Evolutionary conservation across 2,797 vertebrate genomes (phyloP).

Genomic region (Cuculus canorus): DNA sequence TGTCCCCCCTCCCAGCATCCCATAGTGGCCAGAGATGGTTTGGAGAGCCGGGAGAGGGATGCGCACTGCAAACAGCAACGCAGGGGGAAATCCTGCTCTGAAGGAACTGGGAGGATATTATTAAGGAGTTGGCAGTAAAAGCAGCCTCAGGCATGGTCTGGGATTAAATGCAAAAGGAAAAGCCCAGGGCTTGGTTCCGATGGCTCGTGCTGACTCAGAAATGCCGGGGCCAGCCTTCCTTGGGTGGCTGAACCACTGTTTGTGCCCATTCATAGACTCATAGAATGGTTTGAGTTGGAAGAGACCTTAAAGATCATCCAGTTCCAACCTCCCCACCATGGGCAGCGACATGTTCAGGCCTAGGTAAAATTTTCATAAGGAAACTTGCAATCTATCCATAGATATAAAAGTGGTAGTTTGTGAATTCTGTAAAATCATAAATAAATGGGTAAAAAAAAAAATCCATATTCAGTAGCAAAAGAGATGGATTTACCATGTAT

Average conservation of each 20-base stretch:
- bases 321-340: too few relatives aligned
- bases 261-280: background rate
- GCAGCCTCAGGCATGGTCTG: background rate
- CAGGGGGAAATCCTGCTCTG: background rate
- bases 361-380: background rate
- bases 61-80: background rate
- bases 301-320: too few relatives aligned
- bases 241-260: background rate
- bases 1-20: background rate
- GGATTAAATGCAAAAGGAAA: background rate
- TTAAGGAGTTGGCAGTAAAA: background rate
- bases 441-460: background rate
- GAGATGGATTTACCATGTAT: background rate
- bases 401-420: background rate
- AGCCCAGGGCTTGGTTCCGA: background rate
- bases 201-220: background rate
- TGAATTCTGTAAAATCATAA: too few relatives aligned
- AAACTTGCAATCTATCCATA: background rate
- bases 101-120: background rate
- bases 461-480: background rate
- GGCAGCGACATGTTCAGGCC: too few relatives aligned
- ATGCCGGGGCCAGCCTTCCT: fast-evolving
- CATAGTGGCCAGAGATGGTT: fast-evolving
- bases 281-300: too few relatives aligned
- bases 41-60: background rate